These are phyloP conservation scores for Oenanthe oenanthe DNA, from an alignment of 2,113 vertebrate species.

Conservation along the genomic window DNA sequence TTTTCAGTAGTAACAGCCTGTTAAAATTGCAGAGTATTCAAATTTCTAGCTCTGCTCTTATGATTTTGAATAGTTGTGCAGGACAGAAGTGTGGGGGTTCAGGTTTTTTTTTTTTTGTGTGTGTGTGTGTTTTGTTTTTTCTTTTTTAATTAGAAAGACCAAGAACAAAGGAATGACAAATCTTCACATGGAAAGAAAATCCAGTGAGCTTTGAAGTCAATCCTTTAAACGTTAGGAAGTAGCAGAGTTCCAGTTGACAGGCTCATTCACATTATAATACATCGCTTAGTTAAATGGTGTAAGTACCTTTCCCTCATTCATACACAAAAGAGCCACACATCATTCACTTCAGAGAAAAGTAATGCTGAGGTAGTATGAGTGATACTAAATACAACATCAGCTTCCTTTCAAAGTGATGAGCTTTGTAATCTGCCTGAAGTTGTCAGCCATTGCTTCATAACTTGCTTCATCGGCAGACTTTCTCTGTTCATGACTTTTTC, in stretches of 20 bases:
- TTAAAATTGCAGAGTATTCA: neutral
- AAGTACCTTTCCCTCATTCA: neutral
- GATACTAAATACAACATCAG: neutral
- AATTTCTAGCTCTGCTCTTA: neutral
- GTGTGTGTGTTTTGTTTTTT: neutral
- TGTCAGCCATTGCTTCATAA: neutral
- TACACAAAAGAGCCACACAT: neutral
- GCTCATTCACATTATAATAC: neutral
- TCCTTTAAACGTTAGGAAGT: neutral
- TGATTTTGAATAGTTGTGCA: neutral
- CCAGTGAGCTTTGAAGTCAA: neutral
- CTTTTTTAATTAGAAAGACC: neutral
- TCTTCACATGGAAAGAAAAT: neutral
- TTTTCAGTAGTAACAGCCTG: neutral
- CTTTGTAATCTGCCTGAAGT: slow-evolving; percentile 3
- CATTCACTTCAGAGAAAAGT: neutral
- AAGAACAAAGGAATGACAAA: neutral
- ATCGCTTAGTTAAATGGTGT: neutral
- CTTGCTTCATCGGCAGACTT: slow-evolving; percentile 43
- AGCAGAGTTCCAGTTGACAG: neutral
- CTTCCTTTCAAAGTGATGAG: slow-evolving; percentile 37
- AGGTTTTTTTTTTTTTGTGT: neutral
- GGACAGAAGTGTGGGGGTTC: neutral
- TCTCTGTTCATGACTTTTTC: neutral
- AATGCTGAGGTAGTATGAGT: neutral